Evolutionary conservation across 2,797 vertebrate genomes (phyloP).

Genomic region (Molossus molossus): DNA sequence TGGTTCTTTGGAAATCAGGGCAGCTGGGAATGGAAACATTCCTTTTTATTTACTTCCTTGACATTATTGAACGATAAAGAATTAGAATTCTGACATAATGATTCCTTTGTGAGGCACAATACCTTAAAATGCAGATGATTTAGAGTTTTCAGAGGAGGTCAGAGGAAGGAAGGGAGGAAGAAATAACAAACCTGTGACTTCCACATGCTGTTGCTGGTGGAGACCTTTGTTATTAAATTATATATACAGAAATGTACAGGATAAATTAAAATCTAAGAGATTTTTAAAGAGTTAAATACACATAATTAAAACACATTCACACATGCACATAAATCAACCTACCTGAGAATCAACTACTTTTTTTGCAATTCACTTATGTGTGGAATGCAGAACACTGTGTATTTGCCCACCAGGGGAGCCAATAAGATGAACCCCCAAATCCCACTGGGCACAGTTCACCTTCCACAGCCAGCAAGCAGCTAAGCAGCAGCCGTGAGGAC

Average conservation of each 20-base stretch:
- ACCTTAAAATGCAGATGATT: slow-evolving; percentile 40
- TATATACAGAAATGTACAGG: slow-evolving; percentile 90
- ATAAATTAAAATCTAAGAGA: slow-evolving; percentile 91
- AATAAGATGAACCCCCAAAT: slow-evolving; percentile 58
- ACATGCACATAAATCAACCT: slow-evolving; percentile 84
- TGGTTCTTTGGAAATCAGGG: slow-evolving; percentile 73
- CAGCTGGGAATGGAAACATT: not conserved
- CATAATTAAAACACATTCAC: slow-evolving; percentile 86
- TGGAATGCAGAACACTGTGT: slow-evolving; percentile 76
- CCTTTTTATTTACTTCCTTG: slow-evolving; percentile 74
- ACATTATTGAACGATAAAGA: slow-evolving; percentile 73
- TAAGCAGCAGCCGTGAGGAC: slow-evolving; percentile 67
- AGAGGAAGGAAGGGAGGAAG: slow-evolving; percentile 44
- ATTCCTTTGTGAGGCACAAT: slow-evolving; percentile 68
- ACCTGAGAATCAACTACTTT: slow-evolving; percentile 78
- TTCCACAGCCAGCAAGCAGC: slow-evolving; percentile 61
- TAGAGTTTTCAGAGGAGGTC: slow-evolving; percentile 44
- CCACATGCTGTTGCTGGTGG: slow-evolving; percentile 82
- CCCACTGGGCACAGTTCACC: not conserved
- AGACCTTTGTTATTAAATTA: slow-evolving; percentile 89
- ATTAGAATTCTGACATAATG: slow-evolving; percentile 54
- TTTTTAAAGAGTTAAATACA: slow-evolving; percentile 88
- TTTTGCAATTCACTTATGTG: slow-evolving; percentile 65
- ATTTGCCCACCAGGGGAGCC: slow-evolving; percentile 68
- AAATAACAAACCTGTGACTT: slow-evolving; percentile 79